Evolutionary conservation across 2,113 vertebrate species (phyloP), one percentile per base, ranked within the genome.

Genomic region (Peromyscus maniculatus): DNA sequence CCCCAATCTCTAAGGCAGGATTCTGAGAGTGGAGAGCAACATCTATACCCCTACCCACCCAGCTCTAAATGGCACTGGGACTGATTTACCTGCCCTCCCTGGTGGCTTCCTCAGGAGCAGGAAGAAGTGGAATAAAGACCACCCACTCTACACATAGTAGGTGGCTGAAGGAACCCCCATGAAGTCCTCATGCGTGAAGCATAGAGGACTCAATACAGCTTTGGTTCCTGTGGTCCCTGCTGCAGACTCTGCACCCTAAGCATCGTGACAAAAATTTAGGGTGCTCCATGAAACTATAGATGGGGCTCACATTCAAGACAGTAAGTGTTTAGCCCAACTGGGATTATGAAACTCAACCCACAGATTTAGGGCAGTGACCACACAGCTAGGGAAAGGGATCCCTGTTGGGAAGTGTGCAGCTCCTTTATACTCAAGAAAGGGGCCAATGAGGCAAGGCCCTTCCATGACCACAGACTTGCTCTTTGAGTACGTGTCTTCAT

Each of bases 41-140:
- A 59, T 28, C 22, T 28, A 1, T 2, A 13, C 52, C 5, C 49
- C 33, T 36, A 13, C 1, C 15, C 0, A 2, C 21, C 77, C 4
- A 2, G 28, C 64, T 71, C 87, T 28, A 79, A 74, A 36, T 0
- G 46, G 4, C 49, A 3, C 67, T 39, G 66, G 2, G n/a, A 2
- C 67, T 36, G 52, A n/a, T 5, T 46, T n/a, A 13, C 67, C 22
- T 19, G 4, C 21, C 67, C 82, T 67, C 80, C 55, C 79, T 64
- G 10, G 10, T 8, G 22, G n/a, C n/a, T 39, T 36, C 59, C 31
- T 64, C 28, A 1, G 57, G 5, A 84, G 43, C 22, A 87, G 17
- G 26, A 79, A 15, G n/a, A 72, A 5, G 69, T 19, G 28, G 46
- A 83, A 75, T 39, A 28, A 66, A 2, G 21, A 21, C 16, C 13